Conservation (phyloP, 2,113 vertebrate species). For the Riparia riparia region DNA sequence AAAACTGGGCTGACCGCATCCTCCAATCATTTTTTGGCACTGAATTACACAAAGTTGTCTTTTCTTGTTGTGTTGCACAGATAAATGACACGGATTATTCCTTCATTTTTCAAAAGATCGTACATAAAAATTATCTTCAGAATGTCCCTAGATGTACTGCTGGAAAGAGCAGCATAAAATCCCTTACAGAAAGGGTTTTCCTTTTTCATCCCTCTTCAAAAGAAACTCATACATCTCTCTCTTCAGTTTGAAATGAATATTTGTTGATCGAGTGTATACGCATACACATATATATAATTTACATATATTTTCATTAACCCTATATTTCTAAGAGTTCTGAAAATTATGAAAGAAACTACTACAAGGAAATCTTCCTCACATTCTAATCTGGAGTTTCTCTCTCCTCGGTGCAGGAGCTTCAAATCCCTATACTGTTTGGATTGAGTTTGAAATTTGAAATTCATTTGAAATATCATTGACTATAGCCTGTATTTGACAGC, state of each 20-base stretch:
- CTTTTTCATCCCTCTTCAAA: neutral
- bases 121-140: constrained; percentile 24
- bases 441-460: neutral
- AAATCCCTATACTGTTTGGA: neutral
- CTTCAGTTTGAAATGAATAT: neutral
- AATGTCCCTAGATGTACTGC: neutral
- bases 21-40: constrained; percentile 1
- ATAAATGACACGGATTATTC: constrained; percentile 23
- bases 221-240: neutral
- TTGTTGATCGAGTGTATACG: neutral
- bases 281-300: neutral
- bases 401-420: neutral
- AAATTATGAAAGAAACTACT: neutral
- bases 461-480: neutral
- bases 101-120: constrained; percentile 33
- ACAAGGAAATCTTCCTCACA: neutral
- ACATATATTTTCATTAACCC: neutral
- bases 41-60: constrained; percentile 44
- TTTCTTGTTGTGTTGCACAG: constrained; percentile 13
- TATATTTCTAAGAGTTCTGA: neutral
- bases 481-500: neutral
- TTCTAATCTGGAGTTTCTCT: neutral
- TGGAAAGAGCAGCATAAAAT: constrained; percentile 2
- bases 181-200: neutral
- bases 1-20: constrained; percentile 28